Percentiles rank a stretch among this genome's conserved stretches.
These are phyloP conservation scores for Diadema setosum DNA, from an alignment of 35 echinoderm and acorn worm genomes.

Conservation along the genomic window DNA sequence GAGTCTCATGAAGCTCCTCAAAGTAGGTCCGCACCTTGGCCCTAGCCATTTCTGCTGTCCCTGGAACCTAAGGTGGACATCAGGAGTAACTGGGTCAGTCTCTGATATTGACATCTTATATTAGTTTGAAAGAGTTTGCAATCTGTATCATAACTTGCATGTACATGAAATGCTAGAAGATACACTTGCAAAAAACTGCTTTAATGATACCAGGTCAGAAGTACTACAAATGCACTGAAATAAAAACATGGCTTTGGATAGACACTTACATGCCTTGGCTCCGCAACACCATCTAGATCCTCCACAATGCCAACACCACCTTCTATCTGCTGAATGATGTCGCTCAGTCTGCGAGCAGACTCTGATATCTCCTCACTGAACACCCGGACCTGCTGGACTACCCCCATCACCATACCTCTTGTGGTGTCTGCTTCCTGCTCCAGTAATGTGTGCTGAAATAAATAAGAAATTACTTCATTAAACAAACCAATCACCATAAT, in stretches of 20 bases:
- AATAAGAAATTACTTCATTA: background rate
- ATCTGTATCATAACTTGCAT: too few relatives aligned
- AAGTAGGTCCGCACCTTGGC: slow-evolving; percentile 77
- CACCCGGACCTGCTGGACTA: slow-evolving; percentile 57
- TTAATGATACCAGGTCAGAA: too few relatives aligned
- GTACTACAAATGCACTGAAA: too few relatives aligned
- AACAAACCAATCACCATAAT: too few relatives aligned
- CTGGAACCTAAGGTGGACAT: slow-evolving; percentile 95
- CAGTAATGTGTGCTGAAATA: slow-evolving; percentile 44
- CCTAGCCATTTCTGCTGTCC: slow-evolving; percentile 81
- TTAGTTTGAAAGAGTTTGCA: too few relatives aligned
- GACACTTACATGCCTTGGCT: slow-evolving; percentile 80
- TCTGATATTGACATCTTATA: too few relatives aligned
- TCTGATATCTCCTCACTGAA: slow-evolving; percentile 85
- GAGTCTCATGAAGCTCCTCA: slow-evolving; percentile 71
- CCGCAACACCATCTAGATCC: slow-evolving; percentile 84
- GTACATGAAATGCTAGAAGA: too few relatives aligned
- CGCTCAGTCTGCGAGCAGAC: slow-evolving; percentile 40
- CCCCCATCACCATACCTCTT: slow-evolving; percentile 46
- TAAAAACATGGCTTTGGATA: too few relatives aligned
- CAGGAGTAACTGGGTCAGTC: too few relatives aligned
- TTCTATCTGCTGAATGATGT: slow-evolving; percentile 88
- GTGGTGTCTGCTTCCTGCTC: slow-evolving; percentile 70
- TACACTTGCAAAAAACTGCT: too few relatives aligned
- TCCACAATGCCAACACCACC: slow-evolving; percentile 77